Evolutionary conservation across 2,888 invertebrate genomes (phyloP).

Genomic region (Cephus spinipes): DNA sequence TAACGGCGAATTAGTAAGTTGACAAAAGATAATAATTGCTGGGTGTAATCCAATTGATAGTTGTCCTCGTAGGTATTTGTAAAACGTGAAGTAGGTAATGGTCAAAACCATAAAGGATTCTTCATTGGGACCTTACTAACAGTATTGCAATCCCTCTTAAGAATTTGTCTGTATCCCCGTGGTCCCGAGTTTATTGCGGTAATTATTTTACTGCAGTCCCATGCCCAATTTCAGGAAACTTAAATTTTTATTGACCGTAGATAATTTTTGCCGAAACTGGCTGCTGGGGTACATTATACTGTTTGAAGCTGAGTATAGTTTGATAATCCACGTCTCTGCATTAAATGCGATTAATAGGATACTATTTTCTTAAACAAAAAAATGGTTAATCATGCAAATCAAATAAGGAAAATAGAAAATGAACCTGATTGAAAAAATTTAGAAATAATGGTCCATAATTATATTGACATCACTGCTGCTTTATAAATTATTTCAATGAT

Average conservation of each 20-base stretch:
- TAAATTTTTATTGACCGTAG: neutral
- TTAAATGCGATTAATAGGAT: no score
- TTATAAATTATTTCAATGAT: neutral
- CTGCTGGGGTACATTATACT: neutral
- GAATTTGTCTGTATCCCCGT: conserved; percentile 6
- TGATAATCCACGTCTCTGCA: neutral
- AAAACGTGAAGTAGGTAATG: neutral
- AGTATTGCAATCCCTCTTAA: conserved; percentile 33
- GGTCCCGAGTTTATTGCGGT: conserved; percentile 39
- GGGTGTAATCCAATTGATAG: conserved; percentile 38
- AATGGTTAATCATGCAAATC: neutral
- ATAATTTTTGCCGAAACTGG: neutral
- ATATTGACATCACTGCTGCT: neutral
- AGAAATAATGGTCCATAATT: neutral
- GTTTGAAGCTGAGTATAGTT: neutral
- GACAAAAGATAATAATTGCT: neutral
- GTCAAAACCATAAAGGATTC: neutral
- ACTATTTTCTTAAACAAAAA: no score
- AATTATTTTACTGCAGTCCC: conserved; percentile 37
- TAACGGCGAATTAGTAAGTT: neutral
- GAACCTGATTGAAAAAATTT: neutral
- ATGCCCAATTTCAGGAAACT: conserved; percentile 21
- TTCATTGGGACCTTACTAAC: conserved; percentile 1
- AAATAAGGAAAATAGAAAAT: neutral
- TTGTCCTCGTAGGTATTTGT: conserved; percentile 15